phyloP scores from a whole-genome alignment of 2,113 vertebrate species.

The Paracanthobrama guichenoti region DNA sequence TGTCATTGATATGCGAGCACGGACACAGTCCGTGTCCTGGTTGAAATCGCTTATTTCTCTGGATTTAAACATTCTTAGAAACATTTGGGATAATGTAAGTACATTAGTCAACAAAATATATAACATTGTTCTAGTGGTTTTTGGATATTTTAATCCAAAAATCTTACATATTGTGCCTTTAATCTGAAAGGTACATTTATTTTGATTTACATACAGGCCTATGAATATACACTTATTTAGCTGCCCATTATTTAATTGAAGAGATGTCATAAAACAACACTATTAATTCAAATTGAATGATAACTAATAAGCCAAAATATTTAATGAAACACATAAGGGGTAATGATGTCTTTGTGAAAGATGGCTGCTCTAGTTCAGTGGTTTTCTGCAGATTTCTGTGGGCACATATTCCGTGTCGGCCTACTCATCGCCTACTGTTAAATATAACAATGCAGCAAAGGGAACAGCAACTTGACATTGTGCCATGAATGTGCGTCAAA shows the following conservation, averaged over 20 bases:
- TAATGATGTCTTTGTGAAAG: slow-evolving; percentile 3
- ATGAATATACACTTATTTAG: not conserved
- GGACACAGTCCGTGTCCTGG: too few relatives aligned
- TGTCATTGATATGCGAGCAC: too few relatives aligned
- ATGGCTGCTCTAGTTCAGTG: not conserved
- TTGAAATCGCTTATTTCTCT: too few relatives aligned
- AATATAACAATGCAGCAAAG: slow-evolving; percentile 28
- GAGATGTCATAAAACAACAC: not conserved
- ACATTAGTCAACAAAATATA: too few relatives aligned
- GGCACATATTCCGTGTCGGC: not conserved
- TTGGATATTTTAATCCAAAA: too few relatives aligned
- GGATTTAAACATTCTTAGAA: too few relatives aligned
- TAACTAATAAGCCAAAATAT: not conserved
- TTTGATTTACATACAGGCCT: not conserved
- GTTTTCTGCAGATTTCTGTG: not conserved
- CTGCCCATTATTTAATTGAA: not conserved
- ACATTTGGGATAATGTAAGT: too few relatives aligned
- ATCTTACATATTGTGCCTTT: not conserved
- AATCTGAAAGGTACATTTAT: not conserved
- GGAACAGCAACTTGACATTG: slow-evolving; percentile 3
- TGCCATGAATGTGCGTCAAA: slow-evolving; percentile 26
- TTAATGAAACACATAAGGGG: not conserved
- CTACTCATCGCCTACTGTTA: slow-evolving; percentile 18
- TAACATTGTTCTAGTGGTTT: too few relatives aligned
- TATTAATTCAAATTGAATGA: not conserved